Conservation (phyloP, 2,113 vertebrate species). For the Microcebus tavaratra region DNA sequence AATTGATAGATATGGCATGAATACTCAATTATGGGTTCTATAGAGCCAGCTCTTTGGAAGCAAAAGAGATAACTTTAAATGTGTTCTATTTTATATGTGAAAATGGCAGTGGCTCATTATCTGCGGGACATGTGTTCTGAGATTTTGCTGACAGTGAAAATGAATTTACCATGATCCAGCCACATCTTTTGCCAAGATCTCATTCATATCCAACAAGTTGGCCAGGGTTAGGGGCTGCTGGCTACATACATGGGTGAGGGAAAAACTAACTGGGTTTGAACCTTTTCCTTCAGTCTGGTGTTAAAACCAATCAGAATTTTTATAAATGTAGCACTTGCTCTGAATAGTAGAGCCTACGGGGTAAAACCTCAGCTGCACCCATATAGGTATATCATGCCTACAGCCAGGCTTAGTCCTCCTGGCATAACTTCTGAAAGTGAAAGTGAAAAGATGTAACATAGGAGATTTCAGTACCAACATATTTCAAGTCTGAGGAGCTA, state of each 20-base stretch:
- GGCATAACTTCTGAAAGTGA: conserved; percentile 4
- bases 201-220: conserved; percentile 12
- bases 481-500: conserved; percentile 27
- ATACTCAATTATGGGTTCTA: not conserved
- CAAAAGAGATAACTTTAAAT: not conserved
- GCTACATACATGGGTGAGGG: not conserved
- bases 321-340: not conserved
- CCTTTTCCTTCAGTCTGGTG: not conserved
- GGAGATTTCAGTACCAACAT: conserved; percentile 7
- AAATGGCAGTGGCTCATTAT: not conserved
- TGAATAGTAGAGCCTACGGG: not conserved
- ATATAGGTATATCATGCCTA: not conserved
- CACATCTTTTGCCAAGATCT: not conserved
- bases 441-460: not conserved
- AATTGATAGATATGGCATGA: not conserved
- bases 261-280: not conserved
- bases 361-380: not conserved
- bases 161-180: not conserved
- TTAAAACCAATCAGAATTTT: not conserved
- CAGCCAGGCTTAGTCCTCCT: not conserved
- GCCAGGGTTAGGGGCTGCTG: not conserved
- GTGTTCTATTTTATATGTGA: not conserved
- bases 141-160: conserved; percentile 25
- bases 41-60: not conserved
- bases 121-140: conserved; percentile 2